Evolutionary conservation across 2,113 vertebrate species (phyloP), one percentile per base, ranked within the genome.

Genomic region (Indri indri): DNA sequence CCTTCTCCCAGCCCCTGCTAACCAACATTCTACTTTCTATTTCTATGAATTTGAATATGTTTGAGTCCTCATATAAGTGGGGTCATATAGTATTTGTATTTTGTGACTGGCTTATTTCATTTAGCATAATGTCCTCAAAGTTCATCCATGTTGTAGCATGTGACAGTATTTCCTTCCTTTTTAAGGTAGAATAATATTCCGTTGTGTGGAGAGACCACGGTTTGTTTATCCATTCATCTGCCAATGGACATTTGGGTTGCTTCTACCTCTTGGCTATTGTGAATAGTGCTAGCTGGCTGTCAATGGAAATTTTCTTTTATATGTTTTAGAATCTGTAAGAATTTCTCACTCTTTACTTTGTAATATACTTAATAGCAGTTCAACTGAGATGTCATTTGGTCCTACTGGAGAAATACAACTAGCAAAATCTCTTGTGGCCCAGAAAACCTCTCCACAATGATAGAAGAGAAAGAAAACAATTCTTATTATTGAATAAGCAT

Each of bases 361-460:
- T 50, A 95, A 94, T 89, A 3, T 37, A 80, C 50, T 77, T 93
- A 93, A 80, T 84, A 61, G 30, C 57, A 88, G 12, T 65, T 94
- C 37, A 57, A 65, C 83, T 42, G 20, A 63, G 66, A 79, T 66
- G 45, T 88, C 90, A 65, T 93, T 81, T 80, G 42, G 18, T 93
- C 93, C 52, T 50, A 63, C 1, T 77, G 20, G 42, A 52, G 2
- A 77, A 77, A 77, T 65, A 47, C 8, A 57, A n/a, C 54, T 66
- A 70, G 54, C 47, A 76, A 50, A 85, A 32, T 74, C 7, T 47
- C 37, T 32, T 37, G 32, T n/a, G 74, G 47, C n/a, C 25, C 25
- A 92, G 73, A 82, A 92, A 76, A 59, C 17, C 11, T 84, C n/a
- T 40, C 22, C 11, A 85, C 17, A 30, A 54, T 18, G 1, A 8